phyloP scores from a whole-genome alignment of 2,113 vertebrate genomes.

The Grus americana region DNA sequence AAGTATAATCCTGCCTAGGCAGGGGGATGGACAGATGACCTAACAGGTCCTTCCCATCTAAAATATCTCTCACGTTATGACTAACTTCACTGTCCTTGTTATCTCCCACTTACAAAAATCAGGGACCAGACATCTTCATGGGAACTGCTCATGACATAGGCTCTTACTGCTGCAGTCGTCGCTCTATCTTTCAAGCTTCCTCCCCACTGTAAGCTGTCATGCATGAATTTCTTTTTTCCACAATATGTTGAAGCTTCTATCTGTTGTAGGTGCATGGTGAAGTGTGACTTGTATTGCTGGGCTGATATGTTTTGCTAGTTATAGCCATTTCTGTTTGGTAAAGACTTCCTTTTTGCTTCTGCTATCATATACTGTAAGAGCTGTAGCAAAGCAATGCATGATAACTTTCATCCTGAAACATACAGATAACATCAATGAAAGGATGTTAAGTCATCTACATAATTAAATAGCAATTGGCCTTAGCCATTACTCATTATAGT shows the following conservation, averaged over 20 bases:
- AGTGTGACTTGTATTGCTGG: not conserved
- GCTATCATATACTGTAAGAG: constrained; percentile 1
- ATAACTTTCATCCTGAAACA: constrained; percentile 56
- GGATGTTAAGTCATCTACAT: constrained; percentile 66
- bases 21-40: constrained; percentile 52
- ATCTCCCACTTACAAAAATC: constrained; percentile 43
- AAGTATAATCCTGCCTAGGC: constrained; percentile 53
- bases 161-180: not conserved
- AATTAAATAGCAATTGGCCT: constrained; percentile 72
- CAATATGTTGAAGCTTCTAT: not conserved
- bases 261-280: not conserved
- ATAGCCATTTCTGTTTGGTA: constrained; percentile 23
- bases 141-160: not conserved
- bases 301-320: not conserved
- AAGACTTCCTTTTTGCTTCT: constrained; percentile 16
- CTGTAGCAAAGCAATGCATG: constrained; percentile 16
- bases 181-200: not conserved
- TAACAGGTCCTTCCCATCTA: constrained; percentile 57
- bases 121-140: constrained; percentile 7
- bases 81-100: constrained; percentile 44
- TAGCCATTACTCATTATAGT: constrained; percentile 62
- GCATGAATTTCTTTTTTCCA: not conserved
- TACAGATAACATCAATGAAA: constrained; percentile 62
- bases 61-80: constrained; percentile 59
- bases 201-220: not conserved